Conservation (phyloP, 2,888 invertebrate species). For the Apodemia duryi region DNA sequence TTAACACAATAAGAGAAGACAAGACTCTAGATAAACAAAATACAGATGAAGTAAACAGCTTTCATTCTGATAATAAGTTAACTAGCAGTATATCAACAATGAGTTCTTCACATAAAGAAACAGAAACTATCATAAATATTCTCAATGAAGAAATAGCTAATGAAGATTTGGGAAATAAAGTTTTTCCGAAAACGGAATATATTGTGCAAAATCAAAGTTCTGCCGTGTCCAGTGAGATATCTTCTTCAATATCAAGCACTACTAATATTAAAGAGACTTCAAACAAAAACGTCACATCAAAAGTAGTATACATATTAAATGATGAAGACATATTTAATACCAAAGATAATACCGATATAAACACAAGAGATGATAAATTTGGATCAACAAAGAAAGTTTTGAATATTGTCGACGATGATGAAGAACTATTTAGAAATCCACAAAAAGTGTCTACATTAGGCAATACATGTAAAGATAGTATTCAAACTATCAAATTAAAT, state of each 20-base stretch:
- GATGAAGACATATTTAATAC: constrained; percentile 63
- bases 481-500: constrained; percentile 6
- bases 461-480: constrained; percentile 22
- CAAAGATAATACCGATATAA: constrained; percentile 24
- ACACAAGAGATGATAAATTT: constrained; percentile 19
- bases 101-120: too few relatives aligned
- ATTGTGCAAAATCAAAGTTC: not conserved
- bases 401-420: constrained; percentile 32
- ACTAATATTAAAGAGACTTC: constrained; percentile 12
- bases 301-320: constrained; percentile 61
- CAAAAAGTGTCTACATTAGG: constrained; percentile 22
- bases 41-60: not conserved
- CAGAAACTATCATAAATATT: not conserved
- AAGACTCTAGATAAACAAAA: not conserved
- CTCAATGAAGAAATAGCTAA: not conserved
- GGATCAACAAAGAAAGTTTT: constrained; percentile 22
- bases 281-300: constrained; percentile 43
- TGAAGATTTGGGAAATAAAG: not conserved
- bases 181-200: not conserved
- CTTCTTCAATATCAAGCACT: not conserved
- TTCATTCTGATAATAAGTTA: not conserved
- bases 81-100: not conserved
- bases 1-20: not conserved
- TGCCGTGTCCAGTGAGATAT: not conserved
- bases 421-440: constrained; percentile 31